These are phyloP conservation scores for Pyrochroa serraticornis DNA, from an alignment of 2,888 invertebrate genomes.

Conservation along the genomic window DNA sequence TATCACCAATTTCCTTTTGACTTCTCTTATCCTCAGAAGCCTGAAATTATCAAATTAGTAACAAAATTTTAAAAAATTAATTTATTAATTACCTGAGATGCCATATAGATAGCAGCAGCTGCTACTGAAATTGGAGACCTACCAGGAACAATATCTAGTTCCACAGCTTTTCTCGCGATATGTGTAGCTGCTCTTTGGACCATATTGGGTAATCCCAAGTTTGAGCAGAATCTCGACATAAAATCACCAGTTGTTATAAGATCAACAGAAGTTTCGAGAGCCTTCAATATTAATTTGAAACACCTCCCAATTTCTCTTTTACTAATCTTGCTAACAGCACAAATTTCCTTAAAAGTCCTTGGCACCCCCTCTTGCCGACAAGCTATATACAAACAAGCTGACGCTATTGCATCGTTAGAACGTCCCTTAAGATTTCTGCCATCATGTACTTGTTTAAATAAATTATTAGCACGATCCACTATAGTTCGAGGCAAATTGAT, in stretches of 20 bases:
- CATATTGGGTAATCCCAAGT: slow-evolving; percentile 86
- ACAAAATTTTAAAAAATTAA: background rate
- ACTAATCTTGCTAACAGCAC: slow-evolving; percentile 97
- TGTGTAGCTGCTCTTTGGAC: slow-evolving; percentile 94
- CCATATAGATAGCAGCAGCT: slow-evolving; percentile 99
- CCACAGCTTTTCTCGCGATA: slow-evolving; percentile 95
- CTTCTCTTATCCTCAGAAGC: slow-evolving; percentile 93
- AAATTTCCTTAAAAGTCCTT: slow-evolving; percentile 98
- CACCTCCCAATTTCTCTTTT: slow-evolving; percentile 99
- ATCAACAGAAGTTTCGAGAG: slow-evolving; percentile 95
- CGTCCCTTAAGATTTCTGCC: slow-evolving; percentile 92
- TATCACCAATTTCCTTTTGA: slow-evolving; percentile 97
- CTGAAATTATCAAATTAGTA: slow-evolving; percentile 51
- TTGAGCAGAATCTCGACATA: slow-evolving; percentile 98
- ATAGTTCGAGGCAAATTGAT: slow-evolving; percentile 97
- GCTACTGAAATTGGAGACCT: slow-evolving; percentile 98
- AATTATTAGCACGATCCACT: slow-evolving; percentile 92
- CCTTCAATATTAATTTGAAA: slow-evolving; percentile 95
- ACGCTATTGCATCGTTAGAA: slow-evolving; percentile 97
- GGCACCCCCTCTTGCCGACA: slow-evolving; percentile 99
- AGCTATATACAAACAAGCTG: slow-evolving; percentile 98
- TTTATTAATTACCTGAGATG: slow-evolving; percentile 71
- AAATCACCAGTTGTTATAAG: slow-evolving; percentile 98
- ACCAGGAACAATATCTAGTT: slow-evolving; percentile 96
- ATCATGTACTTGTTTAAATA: slow-evolving; percentile 98